Conservation (phyloP, 2,113 vertebrate genomes). For the Muntiacus reevesi region DNA sequence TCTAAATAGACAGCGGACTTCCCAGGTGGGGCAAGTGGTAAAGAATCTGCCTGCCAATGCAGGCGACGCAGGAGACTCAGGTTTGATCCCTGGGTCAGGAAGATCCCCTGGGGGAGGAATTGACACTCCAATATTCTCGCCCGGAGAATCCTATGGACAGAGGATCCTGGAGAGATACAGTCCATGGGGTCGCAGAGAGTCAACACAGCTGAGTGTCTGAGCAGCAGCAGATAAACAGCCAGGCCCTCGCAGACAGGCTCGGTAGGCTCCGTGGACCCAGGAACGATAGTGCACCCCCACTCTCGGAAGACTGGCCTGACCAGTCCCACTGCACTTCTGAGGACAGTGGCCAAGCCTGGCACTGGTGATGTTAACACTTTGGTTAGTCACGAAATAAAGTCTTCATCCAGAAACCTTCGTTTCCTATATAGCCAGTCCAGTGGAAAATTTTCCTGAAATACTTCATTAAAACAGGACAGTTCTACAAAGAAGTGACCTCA, state of each 20-base stretch:
- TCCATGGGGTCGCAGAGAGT: not conserved
- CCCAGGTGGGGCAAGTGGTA: not conserved
- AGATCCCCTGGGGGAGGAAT: not conserved
- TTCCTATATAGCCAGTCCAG: not conserved
- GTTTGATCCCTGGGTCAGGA: not conserved
- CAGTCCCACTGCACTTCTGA: not conserved
- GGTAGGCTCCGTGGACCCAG: rapidly evolving
- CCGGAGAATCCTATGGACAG: not conserved
- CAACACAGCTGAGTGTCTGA: not conserved
- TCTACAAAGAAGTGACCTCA: not conserved
- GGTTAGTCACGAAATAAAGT: constrained; percentile 29
- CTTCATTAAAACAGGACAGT: not conserved
- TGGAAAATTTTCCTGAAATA: not conserved
- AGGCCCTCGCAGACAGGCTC: not conserved
- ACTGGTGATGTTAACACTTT: not conserved
- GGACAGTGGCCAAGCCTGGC: not conserved
- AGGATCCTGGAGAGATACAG: not conserved
- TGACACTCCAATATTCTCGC: not conserved
- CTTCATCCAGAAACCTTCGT: constrained; percentile 29
- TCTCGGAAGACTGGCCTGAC: not conserved
- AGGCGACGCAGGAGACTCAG: rapidly evolving
- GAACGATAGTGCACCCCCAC: not conserved
- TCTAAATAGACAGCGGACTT: not conserved
- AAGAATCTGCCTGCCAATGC: not conserved
- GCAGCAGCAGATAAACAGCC: not conserved